Base-by-base conservation (phyloP, 2,113 vertebrate species). In the Aviceda subcristata region DNA sequence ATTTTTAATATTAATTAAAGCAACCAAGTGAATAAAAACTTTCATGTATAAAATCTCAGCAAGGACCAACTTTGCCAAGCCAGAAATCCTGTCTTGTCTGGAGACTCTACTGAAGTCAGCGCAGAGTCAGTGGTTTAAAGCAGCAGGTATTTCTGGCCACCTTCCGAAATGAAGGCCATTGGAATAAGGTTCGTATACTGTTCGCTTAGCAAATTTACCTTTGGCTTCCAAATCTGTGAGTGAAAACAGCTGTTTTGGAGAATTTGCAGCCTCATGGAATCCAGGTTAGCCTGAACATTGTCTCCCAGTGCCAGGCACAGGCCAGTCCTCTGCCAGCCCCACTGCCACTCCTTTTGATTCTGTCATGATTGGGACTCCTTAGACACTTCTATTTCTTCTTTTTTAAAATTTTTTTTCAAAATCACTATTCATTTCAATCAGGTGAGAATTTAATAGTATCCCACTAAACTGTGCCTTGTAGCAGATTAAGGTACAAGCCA, bases 271-370 rank as follows among this genome's bases (percentile, higher is more conserved):
- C 12, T 60, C 1, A 1, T 34, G 75, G 84, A 46, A 45, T 13
- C 60, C 45, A 32, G 8, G 29, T 59, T 26, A 29, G 32, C 26
- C 8, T 20, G 48, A 26, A 23, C 3, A 0, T n/a, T 34, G 7
- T 34, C 9, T 86, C 26, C 45, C 12, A 8, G 36, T 32, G 12
- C 34, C 2, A 1, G 53, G 41, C 12, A 30, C 0, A 6, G 67
- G 15, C 36, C 46, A 76, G 19, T 10, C 63, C 62, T n/a, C 32
- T 3, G 0, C 29, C 0, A 1, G 55, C 38, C 5, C 0, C 32
- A 4, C 30, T 11, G 16, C 19, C 36, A 27, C 7, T 48, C 76
- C 22, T 57, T 23, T 53, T 6, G 43, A n/a, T 53, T n/a, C 45
- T 36, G 11, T 22, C 1, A 0, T 32, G 55, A 41, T 30, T 62